These are phyloP conservation scores for Monopis laevigella DNA, from an alignment of 2,888 invertebrate species.

Conservation along the genomic window DNA sequence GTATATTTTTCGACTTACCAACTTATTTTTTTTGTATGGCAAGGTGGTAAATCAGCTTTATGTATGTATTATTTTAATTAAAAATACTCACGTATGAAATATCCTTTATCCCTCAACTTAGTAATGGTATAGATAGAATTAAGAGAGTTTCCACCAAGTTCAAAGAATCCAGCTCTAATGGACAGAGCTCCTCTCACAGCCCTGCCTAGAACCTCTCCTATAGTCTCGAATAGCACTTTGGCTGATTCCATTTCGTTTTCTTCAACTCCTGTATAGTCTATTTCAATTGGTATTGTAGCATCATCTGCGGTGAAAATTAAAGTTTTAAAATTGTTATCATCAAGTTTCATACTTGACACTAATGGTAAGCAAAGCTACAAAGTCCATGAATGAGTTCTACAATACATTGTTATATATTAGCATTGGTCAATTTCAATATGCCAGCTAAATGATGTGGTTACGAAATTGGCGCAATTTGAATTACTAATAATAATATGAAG, in stretches of 20 bases:
- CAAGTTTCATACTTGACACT: no score
- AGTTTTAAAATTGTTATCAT: no score
- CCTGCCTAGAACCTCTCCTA: conserved; percentile 76
- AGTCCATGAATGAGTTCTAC: no score
- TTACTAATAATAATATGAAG: no score
- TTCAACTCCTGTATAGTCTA: conserved; percentile 73
- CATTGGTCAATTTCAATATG: no score
- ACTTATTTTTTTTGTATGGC: no score
- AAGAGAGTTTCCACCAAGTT: conserved; percentile 86
- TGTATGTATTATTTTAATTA: not conserved
- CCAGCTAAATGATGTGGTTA: no score
- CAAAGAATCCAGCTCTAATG: conserved; percentile 78
- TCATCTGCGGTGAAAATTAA: conserved; percentile 47
- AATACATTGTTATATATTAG: no score
- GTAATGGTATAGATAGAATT: conserved; percentile 88
- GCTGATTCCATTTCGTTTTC: conserved; percentile 70
- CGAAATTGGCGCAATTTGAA: no score
- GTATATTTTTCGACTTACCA: no score
- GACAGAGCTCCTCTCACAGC: conserved; percentile 70
- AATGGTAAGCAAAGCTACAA: no score
- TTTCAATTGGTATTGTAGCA: conserved; percentile 64
- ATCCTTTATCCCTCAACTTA: conserved; percentile 78
- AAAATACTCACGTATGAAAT: conserved; percentile 71
- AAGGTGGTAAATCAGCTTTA: no score
- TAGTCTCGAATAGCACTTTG: conserved; percentile 75